Conservation (phyloP, 2,888 invertebrate species). For the Cheilosia soror region DNA sequence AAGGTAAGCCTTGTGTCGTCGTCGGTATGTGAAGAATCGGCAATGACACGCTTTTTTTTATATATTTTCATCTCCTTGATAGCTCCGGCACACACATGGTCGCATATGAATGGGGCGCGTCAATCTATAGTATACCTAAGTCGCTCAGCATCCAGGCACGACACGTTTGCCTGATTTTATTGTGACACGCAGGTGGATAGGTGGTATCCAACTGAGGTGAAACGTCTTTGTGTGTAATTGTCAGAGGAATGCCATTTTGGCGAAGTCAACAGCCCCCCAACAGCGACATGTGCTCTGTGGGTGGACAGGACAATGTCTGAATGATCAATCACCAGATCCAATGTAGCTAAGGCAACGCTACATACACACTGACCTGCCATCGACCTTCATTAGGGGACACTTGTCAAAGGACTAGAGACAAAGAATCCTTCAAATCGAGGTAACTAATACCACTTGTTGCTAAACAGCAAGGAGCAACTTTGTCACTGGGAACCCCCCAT, state of each 20-base stretch:
- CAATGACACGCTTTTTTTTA: slow-evolving; percentile 42
- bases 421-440: neutral
- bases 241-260: slow-evolving; percentile 28
- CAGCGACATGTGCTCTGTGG: slow-evolving; percentile 3
- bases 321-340: neutral
- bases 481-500: neutral
- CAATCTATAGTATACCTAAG: neutral
- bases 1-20: neutral
- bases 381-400: slow-evolving; percentile 3
- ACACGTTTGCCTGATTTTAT: slow-evolving; percentile 24
- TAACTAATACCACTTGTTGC: slow-evolving; percentile 32
- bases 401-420: neutral
- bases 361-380: neutral
- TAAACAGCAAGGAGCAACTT: neutral
- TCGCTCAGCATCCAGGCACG: slow-evolving; percentile 47
- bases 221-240: slow-evolving; percentile 39
- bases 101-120: slow-evolving; percentile 17
- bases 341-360: no score
- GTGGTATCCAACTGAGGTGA: slow-evolving; percentile 19
- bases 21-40: slow-evolving; percentile 44
- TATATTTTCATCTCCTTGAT: slow-evolving; percentile 12
- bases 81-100: neutral
- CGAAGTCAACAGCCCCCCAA: neutral
- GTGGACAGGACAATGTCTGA: slow-evolving; percentile 8
- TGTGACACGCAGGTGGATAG: slow-evolving; percentile 7